Evolutionary conservation across 1,140 invertebrate genomes (phyloP), one percentile per base, ranked within the genome.

Genomic region (Caenorhabditis tropicalis): DNA sequence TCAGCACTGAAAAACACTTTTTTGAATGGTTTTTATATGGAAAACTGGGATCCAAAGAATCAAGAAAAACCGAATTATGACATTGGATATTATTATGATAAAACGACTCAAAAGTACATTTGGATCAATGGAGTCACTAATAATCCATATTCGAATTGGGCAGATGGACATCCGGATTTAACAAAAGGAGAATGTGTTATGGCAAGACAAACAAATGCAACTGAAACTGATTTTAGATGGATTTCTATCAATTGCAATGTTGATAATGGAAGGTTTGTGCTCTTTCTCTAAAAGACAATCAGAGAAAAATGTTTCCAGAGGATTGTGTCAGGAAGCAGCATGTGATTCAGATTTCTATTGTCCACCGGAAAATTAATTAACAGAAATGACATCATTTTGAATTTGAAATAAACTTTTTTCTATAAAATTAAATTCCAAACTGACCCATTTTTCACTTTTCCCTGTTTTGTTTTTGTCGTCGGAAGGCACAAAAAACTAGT

Each of bases 31-130:
- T 74, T 74, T 43, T 74, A 46, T n/a, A 74, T 74, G 65, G 21
- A 74, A 10, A 33, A 74, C n/a, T 74, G 65, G 65, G 33, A 65
- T 36, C 10, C 33, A 19, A 36, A 74, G 43, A 74, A 74, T 24
- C 65, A 74, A 43, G 65, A 74, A 24, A 74, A 39, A 19, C 65
- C 65, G n/a, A 74, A 74, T 43, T 74, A 74, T 43, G 65, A 74
- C 36, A 74, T 74, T 74, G 65, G 65, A 24, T 43, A 46, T 24
- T 74, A 43, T 43, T 74, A 74, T 31, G 36, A 74, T 74, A 39
- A 74, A 10, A 24, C 65, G 0, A 74, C 36, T 0, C 12, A 74
- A 9, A 39, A 74, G 36, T 74, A 21, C n/a, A 74, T 74, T 74
- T 74, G 65, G 65, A 36, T 74, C 19, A 74, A 74, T 24, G 65